Evolutionary conservation across 2,113 vertebrate species (phyloP).

Genomic region (Hyperopisus bebe): DNA sequence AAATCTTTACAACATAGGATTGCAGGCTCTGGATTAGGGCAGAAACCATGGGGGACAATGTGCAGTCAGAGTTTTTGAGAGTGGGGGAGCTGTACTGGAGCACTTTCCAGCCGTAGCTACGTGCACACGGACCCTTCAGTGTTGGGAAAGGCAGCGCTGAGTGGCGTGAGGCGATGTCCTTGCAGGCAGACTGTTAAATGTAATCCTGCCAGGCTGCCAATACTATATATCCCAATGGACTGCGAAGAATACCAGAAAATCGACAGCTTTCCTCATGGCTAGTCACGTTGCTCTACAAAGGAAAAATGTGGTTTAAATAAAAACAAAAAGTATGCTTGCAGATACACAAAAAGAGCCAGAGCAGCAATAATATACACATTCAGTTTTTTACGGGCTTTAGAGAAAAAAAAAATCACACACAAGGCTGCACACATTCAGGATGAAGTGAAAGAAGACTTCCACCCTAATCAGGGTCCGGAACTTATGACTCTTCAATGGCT

Average conservation of each 20-base stretch:
- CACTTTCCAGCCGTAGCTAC: conserved; percentile 37
- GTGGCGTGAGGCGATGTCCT: conserved; percentile 21
- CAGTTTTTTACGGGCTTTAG: neutral
- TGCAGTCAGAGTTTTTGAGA: conserved; percentile 47
- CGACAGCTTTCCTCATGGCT: conserved; percentile 48
- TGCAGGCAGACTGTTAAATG: conserved; percentile 26
- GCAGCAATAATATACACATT: neutral
- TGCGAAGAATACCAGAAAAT: conserved; percentile 42
- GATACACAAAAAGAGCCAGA: neutral
- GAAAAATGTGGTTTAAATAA: conserved; percentile 38
- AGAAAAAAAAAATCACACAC: neutral
- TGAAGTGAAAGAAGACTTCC: neutral
- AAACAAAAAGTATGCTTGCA: neutral
- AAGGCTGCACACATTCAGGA: neutral
- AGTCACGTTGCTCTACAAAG: conserved; percentile 60
- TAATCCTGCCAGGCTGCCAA: conserved; percentile 29
- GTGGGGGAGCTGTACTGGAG: conserved; percentile 39
- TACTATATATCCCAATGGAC: conserved; percentile 33
- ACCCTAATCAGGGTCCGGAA: neutral
- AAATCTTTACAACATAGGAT: conserved; percentile 86
- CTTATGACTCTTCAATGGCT: neutral
- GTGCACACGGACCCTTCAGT: conserved; percentile 34
- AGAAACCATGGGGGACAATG: conserved; percentile 87
- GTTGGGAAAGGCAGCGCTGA: conserved; percentile 39
- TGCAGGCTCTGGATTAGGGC: conserved; percentile 79